Conservation (phyloP, 1,140 invertebrate genomes). For the Bombus fervidus region DNA sequence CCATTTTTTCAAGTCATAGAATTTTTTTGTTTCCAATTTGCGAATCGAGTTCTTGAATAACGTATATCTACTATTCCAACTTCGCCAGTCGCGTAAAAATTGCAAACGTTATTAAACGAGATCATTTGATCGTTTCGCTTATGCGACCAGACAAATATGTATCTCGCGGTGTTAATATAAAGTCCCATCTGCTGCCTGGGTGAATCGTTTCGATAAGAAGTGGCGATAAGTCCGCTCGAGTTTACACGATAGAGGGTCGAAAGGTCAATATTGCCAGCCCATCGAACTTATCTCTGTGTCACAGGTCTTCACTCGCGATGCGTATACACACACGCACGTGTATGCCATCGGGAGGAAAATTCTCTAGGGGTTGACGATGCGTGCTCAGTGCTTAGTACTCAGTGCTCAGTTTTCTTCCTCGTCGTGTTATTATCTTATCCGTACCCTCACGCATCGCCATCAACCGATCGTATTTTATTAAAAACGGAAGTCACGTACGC, state of each 20-base stretch:
- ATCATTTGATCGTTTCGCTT: too few species aligned
- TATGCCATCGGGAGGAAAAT: constrained; percentile 54
- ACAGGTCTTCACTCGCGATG: constrained; percentile 52
- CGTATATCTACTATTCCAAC: too few species aligned
- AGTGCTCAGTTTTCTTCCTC: constrained; percentile 31
- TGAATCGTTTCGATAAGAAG: constrained; percentile 47
- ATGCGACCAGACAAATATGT: constrained; percentile 9
- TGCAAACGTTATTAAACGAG: too few species aligned
- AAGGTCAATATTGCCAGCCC: constrained; percentile 68
- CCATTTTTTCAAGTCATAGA: too few species aligned
- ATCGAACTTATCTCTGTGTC: constrained; percentile 65
- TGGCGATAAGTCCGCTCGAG: constrained; percentile 49
- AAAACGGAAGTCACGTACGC: constrained; percentile 31
- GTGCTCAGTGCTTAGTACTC: constrained; percentile 21
- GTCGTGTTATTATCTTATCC: constrained; percentile 58
- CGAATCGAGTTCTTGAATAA: too few species aligned
- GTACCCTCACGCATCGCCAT: constrained; percentile 50
- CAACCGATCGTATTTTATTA: constrained; percentile 48
- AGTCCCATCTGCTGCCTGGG: constrained; percentile 39
- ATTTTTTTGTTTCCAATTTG: too few species aligned
- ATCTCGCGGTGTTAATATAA: constrained; percentile 50
- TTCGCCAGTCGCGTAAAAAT: too few species aligned
- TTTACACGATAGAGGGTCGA: constrained; percentile 55
- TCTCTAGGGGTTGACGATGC: constrained; percentile 46
- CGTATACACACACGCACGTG: constrained; percentile 19